A percentile compares a stretch with the other conserved stretches of the same genome.
phyloP scores from a whole-genome alignment of 2,113 vertebrate genomes.

The Peucedramus taeniatus region DNA sequence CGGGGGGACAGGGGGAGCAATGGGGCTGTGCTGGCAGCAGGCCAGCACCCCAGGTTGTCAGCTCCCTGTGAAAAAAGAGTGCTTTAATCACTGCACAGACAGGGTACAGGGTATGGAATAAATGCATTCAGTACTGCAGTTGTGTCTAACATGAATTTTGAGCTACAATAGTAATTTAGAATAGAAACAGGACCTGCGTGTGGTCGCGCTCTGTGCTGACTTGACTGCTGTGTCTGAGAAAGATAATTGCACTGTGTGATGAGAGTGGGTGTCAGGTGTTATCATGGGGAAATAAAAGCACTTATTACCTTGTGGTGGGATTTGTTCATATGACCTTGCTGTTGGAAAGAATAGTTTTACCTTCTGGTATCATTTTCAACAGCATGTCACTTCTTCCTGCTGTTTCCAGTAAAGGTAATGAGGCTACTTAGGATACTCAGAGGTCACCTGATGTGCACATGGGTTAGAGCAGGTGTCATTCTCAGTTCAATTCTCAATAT shows the following conservation, averaged over 20 bases:
- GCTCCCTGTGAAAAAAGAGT: background rate
- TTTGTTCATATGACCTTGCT: background rate
- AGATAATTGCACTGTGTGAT: background rate
- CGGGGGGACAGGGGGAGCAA: background rate
- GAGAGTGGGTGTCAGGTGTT: background rate
- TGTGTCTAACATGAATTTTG: background rate
- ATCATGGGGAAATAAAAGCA: background rate
- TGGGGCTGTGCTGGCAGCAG: accelerated
- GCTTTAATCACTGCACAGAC: background rate
- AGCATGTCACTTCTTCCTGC: background rate
- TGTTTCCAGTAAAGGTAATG: background rate
- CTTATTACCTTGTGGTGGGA: background rate
- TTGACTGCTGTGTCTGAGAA: background rate
- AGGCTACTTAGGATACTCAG: background rate
- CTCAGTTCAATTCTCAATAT: background rate
- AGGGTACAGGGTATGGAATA: background rate
- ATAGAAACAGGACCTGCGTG: accelerated
- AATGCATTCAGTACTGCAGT: accelerated
- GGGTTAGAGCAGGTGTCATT: background rate
- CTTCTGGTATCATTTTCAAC: background rate
- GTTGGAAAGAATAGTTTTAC: background rate
- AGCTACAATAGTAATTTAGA: background rate
- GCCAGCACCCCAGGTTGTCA: background rate
- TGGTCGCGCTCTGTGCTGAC: background rate
- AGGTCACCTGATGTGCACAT: background rate